Percentiles rank a stretch among this genome's conserved stretches.
Conservation (phyloP, 2,113 vertebrate species). For the Ibidorhyncha struthersii region DNA sequence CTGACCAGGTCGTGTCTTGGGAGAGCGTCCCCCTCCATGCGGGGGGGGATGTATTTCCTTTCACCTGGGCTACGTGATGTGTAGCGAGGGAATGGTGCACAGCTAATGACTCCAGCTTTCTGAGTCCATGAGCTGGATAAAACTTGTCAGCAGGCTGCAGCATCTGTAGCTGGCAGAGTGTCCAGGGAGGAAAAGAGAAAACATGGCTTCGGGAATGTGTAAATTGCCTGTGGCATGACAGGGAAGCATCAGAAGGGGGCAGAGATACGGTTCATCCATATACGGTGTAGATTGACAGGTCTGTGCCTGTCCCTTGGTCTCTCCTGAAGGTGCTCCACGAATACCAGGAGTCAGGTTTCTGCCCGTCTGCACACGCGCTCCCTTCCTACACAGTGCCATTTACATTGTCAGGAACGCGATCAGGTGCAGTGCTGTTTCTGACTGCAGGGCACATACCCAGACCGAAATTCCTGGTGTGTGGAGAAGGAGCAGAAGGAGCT, state of each 20-base stretch:
- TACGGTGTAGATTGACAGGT: neutral
- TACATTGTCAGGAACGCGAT: fast-evolving
- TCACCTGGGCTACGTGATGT: fast-evolving
- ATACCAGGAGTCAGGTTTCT: neutral
- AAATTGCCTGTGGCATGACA: neutral
- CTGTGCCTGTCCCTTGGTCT: neutral
- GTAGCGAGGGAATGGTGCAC: neutral
- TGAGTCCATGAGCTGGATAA: fast-evolving
- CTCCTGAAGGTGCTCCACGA: too few relatives aligned
- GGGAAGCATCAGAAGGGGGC: too few relatives aligned
- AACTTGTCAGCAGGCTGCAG: neutral
- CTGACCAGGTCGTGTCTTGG: fast-evolving
- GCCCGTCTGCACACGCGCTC: too few relatives aligned
- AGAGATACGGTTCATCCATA: fast-evolving
- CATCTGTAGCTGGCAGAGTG: neutral
- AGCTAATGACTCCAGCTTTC: neutral
- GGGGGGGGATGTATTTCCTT: neutral
- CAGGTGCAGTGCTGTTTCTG: neutral
- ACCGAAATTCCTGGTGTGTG: neutral
- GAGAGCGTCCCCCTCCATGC: neutral
- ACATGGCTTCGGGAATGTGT: too few relatives aligned
- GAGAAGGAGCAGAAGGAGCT: neutral
- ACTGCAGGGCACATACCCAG: neutral
- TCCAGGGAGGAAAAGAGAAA: neutral
- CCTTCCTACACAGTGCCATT: fast-evolving